Base-by-base conservation (phyloP, 2,797 vertebrate species). In the Chelon labrosus region DNA sequence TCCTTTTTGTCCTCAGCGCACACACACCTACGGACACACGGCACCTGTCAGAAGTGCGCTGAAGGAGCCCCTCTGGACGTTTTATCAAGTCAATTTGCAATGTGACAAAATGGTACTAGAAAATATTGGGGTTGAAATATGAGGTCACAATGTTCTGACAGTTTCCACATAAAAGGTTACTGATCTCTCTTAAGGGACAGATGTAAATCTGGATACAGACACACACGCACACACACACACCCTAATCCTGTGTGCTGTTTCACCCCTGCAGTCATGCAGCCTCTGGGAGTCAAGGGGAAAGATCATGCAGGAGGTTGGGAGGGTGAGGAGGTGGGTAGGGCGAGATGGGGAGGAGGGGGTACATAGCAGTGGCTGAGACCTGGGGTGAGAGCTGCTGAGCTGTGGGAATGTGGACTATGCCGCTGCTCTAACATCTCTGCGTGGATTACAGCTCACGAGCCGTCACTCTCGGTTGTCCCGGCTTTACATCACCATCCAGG, bases 171-270 rank as follows among this genome's bases (percentile, higher is more conserved):
- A 84, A 87, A 89, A 75, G 62, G 44, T 75, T 86, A 85, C 49
- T 86, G 82, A 88, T 90, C 75, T 85, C 64, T 84, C 88, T 85
- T 83, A 52, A 64, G 84, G 80, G 83, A 82, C 62, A 75, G 72
- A 86, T 78, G 82, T 83, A 82, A 86, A 82, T 75, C 53, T 84
- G 65, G 77, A 70, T 54, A 57, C 2, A 27, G 39, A 13, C 7
- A 61, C 73, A 42, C 74, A 19, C 39, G n/a, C 14, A 20, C 39
- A 19, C 38, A 37, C 56, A 20, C 4, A 20, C 25, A 54, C 65
- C 54, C 25, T 54, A 49, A 42, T 65, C 65, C 35, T 58, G 14
- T 10, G 22, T 71, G 75, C 64, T 58, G 74, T 60, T 83, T 81
- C 70, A 51, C 61, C 61, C 65, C 78, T 61, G 68, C 52, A 73